phyloP scores from a whole-genome alignment of 1,140 invertebrate species.

The Trichoplusia ni region DNA sequence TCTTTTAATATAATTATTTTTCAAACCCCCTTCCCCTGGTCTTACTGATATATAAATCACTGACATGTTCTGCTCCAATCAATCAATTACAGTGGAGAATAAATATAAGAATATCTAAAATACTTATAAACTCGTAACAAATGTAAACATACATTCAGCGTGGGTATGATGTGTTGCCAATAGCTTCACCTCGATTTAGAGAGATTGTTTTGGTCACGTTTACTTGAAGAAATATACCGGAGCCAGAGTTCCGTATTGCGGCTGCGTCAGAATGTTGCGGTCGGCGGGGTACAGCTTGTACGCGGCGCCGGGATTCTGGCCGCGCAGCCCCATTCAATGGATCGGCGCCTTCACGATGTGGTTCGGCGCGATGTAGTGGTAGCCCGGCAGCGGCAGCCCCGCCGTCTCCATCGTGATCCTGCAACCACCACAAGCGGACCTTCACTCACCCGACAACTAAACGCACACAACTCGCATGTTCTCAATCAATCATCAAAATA shows the following conservation, averaged over 20 bases:
- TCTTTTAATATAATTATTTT: slow-evolving; percentile 18
- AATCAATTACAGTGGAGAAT: slow-evolving; percentile 76
- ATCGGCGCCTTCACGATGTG: slow-evolving; percentile 95
- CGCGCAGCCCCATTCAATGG: slow-evolving; percentile 85
- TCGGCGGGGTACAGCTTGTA: slow-evolving; percentile 50
- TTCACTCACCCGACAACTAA: neutral
- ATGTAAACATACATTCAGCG: slow-evolving; percentile 80
- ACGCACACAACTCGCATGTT: slow-evolving; percentile 55
- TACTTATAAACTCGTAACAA: slow-evolving; percentile 82
- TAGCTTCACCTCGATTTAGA: slow-evolving; percentile 52
- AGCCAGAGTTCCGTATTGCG: slow-evolving; percentile 63
- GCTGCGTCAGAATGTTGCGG: slow-evolving; percentile 49
- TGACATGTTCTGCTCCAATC: slow-evolving; percentile 55
- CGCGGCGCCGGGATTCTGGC: slow-evolving; percentile 56
- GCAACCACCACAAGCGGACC: slow-evolving; percentile 52
- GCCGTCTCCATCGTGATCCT: slow-evolving; percentile 97
- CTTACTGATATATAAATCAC: slow-evolving; percentile 39
- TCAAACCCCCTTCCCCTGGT: slow-evolving; percentile 24
- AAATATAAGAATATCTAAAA: slow-evolving; percentile 83
- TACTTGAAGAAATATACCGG: slow-evolving; percentile 71
- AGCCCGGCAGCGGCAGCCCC: slow-evolving; percentile 92
- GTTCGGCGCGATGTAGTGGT: slow-evolving; percentile 95
- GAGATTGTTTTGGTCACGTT: slow-evolving; percentile 59
- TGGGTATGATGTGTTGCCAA: slow-evolving; percentile 58
- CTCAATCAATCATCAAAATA: neutral